Evolutionary conservation across 2,797 vertebrate species (phyloP), one percentile per base, ranked within the genome.

Genomic region (Anniella stebbinsi): DNA sequence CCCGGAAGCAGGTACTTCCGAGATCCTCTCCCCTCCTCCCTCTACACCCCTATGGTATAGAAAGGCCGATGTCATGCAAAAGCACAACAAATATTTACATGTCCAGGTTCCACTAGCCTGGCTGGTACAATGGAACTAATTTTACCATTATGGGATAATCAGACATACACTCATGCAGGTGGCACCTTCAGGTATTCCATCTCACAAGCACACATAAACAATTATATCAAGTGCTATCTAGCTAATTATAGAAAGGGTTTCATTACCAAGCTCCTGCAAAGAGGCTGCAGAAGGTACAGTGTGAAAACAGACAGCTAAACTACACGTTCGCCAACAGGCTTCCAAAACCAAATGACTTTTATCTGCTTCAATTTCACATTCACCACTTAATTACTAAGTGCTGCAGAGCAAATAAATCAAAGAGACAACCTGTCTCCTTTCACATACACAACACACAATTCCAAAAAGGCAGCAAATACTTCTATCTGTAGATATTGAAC

Each of bases 221-320:
- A 93, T 91, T 92, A 57, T 70, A 38, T 80, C 28, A 63, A 95
- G 91, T 78, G 93, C 93, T 87, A 93, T 93, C 76, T 72, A 38
- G 93, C 96, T 97, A 98, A 97, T 97, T 96, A 97, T 97, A 97
- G 93, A 73, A 36, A 66, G 0, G 25, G 80, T 93, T 96, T 97
- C 85, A 80, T 92, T 86, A 92, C 21, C 70, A 91, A 86, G 80
- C 81, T 1, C 33, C 89, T 36, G 88, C 70, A 91, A 93, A 94
- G 90, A 87, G 87, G 83, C 45, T 86, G 21, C 89, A 78, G 88
- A 88, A 36, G 10, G 69, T 86, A 69, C 2, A 25, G 72, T 86
- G 93, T 90, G 94, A 96, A 94, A 89, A 94, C 88, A 93, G 87
- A 87, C 93, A 93, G 90, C 89, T 94, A 87, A 2, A 2, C 13